A percentile compares a stretch with the other conserved stretches of the same genome.
phyloP scores from a whole-genome alignment of 2,113 vertebrate species.

The Melanerpes formicivorus region DNA sequence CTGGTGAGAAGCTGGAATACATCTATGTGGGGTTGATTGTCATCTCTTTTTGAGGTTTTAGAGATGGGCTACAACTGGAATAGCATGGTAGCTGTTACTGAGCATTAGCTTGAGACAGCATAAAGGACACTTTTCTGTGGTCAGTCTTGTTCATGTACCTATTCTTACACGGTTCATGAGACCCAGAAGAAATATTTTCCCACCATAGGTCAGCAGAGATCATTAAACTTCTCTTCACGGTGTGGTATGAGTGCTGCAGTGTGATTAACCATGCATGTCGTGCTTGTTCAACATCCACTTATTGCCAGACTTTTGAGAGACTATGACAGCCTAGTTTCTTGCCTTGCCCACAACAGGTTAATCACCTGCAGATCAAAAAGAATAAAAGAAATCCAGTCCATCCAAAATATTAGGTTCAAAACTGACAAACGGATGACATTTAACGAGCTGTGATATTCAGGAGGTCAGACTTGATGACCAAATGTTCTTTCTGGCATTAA shows the following conservation, averaged over 20 bases:
- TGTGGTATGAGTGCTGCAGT: neutral
- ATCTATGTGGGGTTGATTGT: neutral
- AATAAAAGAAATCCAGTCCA: neutral
- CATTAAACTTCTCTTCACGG: neutral
- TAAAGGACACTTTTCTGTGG: neutral
- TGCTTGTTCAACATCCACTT: neutral
- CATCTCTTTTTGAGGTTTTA: neutral
- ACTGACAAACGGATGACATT: neutral
- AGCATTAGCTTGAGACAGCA: neutral
- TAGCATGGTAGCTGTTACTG: neutral
- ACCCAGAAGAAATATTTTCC: neutral
- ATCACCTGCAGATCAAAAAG: neutral
- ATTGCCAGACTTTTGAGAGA: neutral
- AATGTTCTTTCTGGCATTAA: slow-evolving; percentile 6
- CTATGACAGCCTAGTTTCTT: neutral
- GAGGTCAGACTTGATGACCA: neutral
- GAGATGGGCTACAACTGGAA: neutral
- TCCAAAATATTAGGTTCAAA: neutral
- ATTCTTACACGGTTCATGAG: neutral
- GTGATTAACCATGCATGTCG: neutral
- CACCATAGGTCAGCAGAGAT: neutral
- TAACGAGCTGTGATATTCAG: neutral
- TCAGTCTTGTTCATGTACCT: neutral
- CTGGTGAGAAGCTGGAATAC: neutral
- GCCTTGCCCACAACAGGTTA: neutral